Conservation (phyloP, 2,113 vertebrate genomes). For the Hymenochirus boettgeri region DNA sequence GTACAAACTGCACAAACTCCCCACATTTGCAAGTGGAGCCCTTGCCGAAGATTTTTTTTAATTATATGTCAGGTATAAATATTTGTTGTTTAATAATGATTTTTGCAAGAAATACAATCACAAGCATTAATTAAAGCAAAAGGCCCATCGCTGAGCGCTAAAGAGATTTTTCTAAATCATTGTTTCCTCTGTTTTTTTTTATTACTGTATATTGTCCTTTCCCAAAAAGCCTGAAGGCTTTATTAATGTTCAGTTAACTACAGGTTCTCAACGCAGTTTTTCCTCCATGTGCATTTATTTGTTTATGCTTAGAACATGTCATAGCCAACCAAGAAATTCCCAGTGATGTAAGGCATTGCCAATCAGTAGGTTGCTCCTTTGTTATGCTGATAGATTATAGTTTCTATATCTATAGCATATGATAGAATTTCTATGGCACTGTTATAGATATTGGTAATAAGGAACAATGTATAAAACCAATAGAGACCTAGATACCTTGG, state of each 20-base stretch:
- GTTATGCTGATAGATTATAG: too few relatives aligned
- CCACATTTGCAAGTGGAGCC: slow-evolving; percentile 18
- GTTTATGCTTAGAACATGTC: too few relatives aligned
- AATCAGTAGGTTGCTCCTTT: too few relatives aligned
- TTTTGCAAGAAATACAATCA: slow-evolving; percentile 32
- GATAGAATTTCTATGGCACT: too few relatives aligned
- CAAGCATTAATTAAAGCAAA: slow-evolving; percentile 35
- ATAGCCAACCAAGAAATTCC: too few relatives aligned
- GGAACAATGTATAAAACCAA: too few relatives aligned
- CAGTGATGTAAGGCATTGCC: too few relatives aligned
- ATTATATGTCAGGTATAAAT: slow-evolving; percentile 39
- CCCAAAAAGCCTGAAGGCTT: not conserved
- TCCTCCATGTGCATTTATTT: too few relatives aligned
- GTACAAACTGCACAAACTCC: slow-evolving; percentile 9
- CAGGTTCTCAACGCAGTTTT: not conserved
- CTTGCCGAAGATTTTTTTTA: slow-evolving; percentile 31
- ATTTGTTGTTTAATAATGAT: slow-evolving; percentile 40
- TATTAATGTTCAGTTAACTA: not conserved
- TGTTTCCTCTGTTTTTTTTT: slow-evolving; percentile 22
- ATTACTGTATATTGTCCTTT: not conserved
- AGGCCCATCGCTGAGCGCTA: slow-evolving; percentile 19
- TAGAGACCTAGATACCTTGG: too few relatives aligned
- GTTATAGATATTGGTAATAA: too few relatives aligned
- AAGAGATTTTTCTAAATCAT: slow-evolving; percentile 8
- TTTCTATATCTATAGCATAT: too few relatives aligned